Evolutionary conservation across 1,140 invertebrate genomes (phyloP).

Genomic region (Holotrichia oblita): DNA sequence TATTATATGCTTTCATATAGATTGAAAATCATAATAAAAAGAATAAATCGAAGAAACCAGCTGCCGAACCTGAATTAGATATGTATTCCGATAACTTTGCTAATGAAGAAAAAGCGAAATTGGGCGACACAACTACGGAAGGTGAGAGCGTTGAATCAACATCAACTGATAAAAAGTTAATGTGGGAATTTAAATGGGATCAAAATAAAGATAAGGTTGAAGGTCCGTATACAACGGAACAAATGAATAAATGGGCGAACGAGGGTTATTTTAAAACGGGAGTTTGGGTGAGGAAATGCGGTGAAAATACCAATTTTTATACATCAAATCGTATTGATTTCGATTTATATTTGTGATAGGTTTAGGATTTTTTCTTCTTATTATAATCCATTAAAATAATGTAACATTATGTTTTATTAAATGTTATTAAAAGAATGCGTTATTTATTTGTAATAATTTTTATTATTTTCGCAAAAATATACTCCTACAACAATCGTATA

Average conservation of each 20-base stretch:
- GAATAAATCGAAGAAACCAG: conserved; percentile 53
- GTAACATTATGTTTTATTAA: neutral
- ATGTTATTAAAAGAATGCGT: neutral
- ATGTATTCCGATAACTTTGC: conserved; percentile 97
- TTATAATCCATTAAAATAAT: too few species aligned
- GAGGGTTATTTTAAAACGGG: conserved; percentile 88
- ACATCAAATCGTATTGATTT: conserved; percentile 92
- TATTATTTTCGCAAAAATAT: neutral
- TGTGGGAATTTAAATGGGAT: conserved; percentile 93
- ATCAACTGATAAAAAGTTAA: conserved; percentile 63
- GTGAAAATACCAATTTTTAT: conserved; percentile 80
- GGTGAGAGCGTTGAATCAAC: neutral
- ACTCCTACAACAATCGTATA: neutral
- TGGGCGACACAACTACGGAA: conserved; percentile 48
- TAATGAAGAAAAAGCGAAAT: conserved; percentile 74
- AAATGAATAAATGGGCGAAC: conserved; percentile 89
- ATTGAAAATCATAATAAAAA: conserved; percentile 62
- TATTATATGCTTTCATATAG: conserved; percentile 43
- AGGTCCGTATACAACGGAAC: conserved; percentile 83
- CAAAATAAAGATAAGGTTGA: conserved; percentile 81
- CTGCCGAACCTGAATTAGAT: conserved; percentile 77
- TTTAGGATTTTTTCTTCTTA: neutral
- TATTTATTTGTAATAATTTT: neutral
- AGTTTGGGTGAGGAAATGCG: conserved; percentile 84
- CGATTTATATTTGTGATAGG: conserved; percentile 78